A percentile compares a stretch with the other conserved stretches of the same genome.
These are phyloP conservation scores for Caenorhabditis uteleia DNA, from an alignment of 2,888 invertebrate species.

Conservation along the genomic window DNA sequence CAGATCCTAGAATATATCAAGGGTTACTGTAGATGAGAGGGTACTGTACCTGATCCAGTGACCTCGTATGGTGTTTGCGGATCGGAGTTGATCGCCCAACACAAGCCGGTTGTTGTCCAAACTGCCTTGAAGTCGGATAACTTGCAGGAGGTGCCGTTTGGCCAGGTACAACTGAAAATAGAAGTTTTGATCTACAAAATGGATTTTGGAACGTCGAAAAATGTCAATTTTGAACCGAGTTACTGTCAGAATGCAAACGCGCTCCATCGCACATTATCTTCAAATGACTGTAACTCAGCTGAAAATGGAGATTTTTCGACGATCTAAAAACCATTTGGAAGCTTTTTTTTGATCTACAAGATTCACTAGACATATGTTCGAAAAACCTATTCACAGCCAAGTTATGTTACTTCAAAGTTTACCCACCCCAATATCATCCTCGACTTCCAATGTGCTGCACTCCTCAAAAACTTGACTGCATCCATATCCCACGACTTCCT, in stretches of 20 bases:
- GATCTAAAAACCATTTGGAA: too few species aligned
- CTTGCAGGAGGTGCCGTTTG: constrained; percentile 63
- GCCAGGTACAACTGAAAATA: constrained; percentile 64
- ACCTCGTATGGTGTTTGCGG: constrained; percentile 54
- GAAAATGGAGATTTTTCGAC: too few species aligned
- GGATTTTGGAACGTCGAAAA: too few species aligned
- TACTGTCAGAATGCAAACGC: too few species aligned
- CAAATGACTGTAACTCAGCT: too few species aligned
- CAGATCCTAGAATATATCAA: constrained; percentile 39
- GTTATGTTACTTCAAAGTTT: not conserved
- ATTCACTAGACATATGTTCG: too few species aligned
- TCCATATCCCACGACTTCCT: constrained; percentile 65
- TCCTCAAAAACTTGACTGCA: constrained; percentile 63
- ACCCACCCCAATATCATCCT: constrained; percentile 63
- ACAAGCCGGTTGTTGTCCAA: constrained; percentile 69
- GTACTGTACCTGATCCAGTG: constrained; percentile 50
- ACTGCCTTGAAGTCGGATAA: constrained; percentile 60
- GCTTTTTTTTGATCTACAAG: too few species aligned
- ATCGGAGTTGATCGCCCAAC: constrained; percentile 68
- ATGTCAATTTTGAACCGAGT: too few species aligned
- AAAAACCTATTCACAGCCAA: too few species aligned
- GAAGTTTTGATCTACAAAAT: too few species aligned
- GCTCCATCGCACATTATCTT: too few species aligned
- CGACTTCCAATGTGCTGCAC: constrained; percentile 64
- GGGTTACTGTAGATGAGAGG: not conserved